Conservation (phyloP, 1,140 invertebrate species). For the Temnothorax curvispinosus region DNA sequence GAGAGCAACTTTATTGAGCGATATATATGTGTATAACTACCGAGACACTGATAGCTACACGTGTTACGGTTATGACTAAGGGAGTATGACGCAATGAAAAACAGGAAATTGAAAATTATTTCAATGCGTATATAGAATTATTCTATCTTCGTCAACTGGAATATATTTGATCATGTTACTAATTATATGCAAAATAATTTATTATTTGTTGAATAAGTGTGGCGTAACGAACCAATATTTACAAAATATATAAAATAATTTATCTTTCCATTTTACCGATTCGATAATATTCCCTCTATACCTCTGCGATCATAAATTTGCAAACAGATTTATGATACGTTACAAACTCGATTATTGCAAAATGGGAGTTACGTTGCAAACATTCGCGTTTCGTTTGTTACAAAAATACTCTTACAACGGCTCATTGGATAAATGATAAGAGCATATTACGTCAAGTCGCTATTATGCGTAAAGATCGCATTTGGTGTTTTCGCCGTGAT, state of each 20-base stretch:
- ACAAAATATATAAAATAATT: conserved; percentile 12
- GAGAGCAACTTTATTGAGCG: background rate
- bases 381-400: conserved; percentile 14
- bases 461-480: background rate
- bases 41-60: background rate
- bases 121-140: background rate
- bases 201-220: conserved; percentile 13
- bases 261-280: background rate
- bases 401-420: background rate
- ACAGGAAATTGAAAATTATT: conserved; percentile 15
- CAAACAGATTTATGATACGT: conserved; percentile 33
- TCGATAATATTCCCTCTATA: conserved; percentile 10
- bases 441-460: background rate
- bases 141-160: background rate
- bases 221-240: background rate
- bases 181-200: conserved; percentile 9
- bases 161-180: background rate
- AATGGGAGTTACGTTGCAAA: background rate
- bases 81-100: background rate
- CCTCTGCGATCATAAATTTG: background rate
- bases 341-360: conserved; percentile 23
- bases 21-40: background rate
- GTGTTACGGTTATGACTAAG: background rate
- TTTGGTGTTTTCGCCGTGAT: background rate
- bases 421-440: background rate